Conservation (phyloP, 1,140 invertebrate genomes). For the Battus philenor region DNA sequence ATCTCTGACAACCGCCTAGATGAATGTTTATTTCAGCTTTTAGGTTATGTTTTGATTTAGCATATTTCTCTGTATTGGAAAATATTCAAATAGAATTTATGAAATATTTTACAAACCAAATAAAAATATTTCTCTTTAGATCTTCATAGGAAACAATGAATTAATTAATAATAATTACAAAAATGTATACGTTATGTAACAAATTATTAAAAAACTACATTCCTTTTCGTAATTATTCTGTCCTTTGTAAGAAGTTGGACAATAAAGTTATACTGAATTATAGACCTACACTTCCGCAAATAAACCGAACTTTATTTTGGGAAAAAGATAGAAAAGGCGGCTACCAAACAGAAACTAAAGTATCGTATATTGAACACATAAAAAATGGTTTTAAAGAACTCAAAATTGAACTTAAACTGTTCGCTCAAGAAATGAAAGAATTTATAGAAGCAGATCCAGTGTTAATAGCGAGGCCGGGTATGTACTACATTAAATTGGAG, state of each 20-base stretch:
- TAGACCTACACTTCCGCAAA: conserved; percentile 2
- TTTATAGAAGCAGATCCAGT: conserved; percentile 78
- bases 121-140: too few relatives aligned
- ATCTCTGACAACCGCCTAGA: too few relatives aligned
- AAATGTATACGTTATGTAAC: conserved; percentile 2
- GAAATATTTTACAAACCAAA: too few relatives aligned
- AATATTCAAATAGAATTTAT: too few relatives aligned
- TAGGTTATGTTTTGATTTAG: too few relatives aligned
- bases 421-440: conserved; percentile 83
- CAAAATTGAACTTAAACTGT: conserved; percentile 81
- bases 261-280: conserved; percentile 5
- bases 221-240: conserved; percentile 7
- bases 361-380: conserved; percentile 69
- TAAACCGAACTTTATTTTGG: conserved; percentile 64
- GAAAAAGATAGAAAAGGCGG: conserved; percentile 81
- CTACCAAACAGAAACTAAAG: conserved; percentile 72
- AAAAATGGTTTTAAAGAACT: conserved; percentile 80
- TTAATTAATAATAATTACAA: neutral
- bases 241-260: conserved; percentile 9
- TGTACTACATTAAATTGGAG: too few relatives aligned
- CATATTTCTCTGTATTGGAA: too few relatives aligned
- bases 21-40: too few relatives aligned
- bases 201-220: conserved; percentile 1
- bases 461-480: conserved; percentile 75
- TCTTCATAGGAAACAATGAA: too few relatives aligned